These are phyloP conservation scores for Nomada hirtipes DNA, from an alignment of 2,888 invertebrate genomes.

Conservation along the genomic window DNA sequence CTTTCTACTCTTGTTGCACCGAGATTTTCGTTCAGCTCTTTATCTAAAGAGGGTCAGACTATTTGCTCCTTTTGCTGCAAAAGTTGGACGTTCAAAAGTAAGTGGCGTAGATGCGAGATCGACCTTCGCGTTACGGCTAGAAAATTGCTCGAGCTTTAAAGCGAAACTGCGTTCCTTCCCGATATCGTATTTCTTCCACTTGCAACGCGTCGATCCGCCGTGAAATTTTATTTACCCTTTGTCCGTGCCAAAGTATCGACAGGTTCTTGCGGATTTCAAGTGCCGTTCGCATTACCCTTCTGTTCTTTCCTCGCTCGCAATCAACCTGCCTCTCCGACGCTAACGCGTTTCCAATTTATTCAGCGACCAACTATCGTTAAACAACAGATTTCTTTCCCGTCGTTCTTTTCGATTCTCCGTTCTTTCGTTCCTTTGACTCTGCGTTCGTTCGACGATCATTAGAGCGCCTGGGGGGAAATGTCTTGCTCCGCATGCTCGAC, in stretches of 20 bases:
- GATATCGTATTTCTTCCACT: conserved; percentile 41
- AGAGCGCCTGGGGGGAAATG: neutral
- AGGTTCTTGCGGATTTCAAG: conserved; percentile 5
- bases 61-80: conserved; percentile 28
- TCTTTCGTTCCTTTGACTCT: neutral
- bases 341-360: conserved; percentile 42
- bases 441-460: neutral
- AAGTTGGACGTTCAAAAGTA: conserved; percentile 23
- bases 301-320: neutral
- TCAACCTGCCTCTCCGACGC: neutral
- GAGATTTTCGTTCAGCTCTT: conserved; percentile 1
- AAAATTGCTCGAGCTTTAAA: conserved; percentile 11
- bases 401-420: neutral
- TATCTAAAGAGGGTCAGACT: neutral
- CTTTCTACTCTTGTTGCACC: neutral
- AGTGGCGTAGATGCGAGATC: conserved; percentile 19
- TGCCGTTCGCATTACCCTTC: neutral
- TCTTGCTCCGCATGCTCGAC: neutral
- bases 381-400: conserved; percentile 15
- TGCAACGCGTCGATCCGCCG: conserved; percentile 29
- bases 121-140: conserved; percentile 9
- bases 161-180: neutral
- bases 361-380: neutral
- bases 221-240: conserved; percentile 40
- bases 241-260: conserved; percentile 3